phyloP scores from a whole-genome alignment of 2,113 vertebrate species.

The Python bivittatus region DNA sequence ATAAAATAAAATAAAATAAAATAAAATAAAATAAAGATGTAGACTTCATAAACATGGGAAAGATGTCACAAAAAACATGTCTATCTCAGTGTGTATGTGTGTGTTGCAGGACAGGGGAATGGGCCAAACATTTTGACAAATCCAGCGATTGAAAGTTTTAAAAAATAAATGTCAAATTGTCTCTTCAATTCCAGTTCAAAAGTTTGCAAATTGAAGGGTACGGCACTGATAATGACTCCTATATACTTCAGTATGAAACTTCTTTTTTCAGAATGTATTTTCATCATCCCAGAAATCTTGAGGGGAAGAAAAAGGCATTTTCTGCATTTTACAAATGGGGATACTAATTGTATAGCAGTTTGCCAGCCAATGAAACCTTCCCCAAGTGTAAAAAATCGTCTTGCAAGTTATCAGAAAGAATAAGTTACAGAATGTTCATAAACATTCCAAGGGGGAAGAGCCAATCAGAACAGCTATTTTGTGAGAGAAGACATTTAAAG shows the following conservation, averaged over 20 bases:
- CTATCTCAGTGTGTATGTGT: background rate
- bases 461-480: background rate
- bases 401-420: background rate
- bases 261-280: background rate
- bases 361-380: background rate
- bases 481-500: background rate
- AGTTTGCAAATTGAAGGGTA: background rate
- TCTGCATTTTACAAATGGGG: background rate
- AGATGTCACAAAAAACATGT: conserved; percentile 25
- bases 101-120: background rate
- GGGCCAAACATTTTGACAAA: conserved; percentile 32
- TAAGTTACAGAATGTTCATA: background rate
- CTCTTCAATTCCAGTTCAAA: conserved; percentile 40
- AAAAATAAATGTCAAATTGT: conserved; percentile 7
- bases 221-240: background rate
- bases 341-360: background rate
- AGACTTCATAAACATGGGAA: background rate
- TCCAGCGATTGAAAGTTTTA: conserved; percentile 42
- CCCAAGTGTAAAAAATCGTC: background rate
- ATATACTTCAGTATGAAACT: background rate
- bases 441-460: background rate
- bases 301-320: background rate
- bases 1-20: conserved; percentile 15
- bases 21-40: background rate
- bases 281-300: background rate